Conservation (phyloP, 2,888 invertebrate genomes). For the Hirtodrosophila trivittata region DNA sequence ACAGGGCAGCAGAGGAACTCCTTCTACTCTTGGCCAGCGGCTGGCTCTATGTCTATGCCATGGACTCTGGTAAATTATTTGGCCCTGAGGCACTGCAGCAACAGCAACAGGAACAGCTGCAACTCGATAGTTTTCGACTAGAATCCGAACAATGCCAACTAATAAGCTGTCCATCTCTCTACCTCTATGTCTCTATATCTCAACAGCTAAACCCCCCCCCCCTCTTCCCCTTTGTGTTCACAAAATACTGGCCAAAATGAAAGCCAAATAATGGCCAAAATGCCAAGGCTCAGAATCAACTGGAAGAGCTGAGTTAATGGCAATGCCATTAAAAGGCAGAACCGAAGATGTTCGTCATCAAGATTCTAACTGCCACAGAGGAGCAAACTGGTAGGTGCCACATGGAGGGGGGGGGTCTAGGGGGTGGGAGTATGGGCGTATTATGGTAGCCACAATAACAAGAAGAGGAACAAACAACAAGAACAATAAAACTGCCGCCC, state of each 20-base stretch:
- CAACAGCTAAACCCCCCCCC: neutral
- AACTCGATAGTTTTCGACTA: conserved; percentile 38
- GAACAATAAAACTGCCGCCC: conserved; percentile 25
- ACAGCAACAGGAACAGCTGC: conserved; percentile 12
- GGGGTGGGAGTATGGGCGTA: conserved; percentile 26
- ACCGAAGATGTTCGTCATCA: conserved; percentile 50
- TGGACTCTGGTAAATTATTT: conserved; percentile 56
- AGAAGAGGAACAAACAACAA: conserved; percentile 17
- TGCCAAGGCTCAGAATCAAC: conserved; percentile 8
- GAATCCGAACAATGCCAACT: conserved; percentile 55
- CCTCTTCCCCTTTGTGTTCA: neutral
- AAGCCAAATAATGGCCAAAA: conserved; percentile 49
- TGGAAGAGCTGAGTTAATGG: conserved; percentile 47
- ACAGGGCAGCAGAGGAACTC: conserved; percentile 1
- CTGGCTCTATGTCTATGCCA: conserved; percentile 46
- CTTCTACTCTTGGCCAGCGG: conserved; percentile 34
- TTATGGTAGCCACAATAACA: conserved; percentile 50
- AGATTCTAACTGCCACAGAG: conserved; percentile 7
- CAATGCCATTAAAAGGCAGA: conserved; percentile 58
- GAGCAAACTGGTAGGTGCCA: no score
- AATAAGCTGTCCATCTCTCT: conserved; percentile 60
- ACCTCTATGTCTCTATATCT: conserved; percentile 3
- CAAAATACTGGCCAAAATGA: conserved; percentile 32
- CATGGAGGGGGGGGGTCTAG: neutral
- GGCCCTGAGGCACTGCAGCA: conserved; percentile 38